These are phyloP conservation scores for Chaetodon auriga DNA, from an alignment of 2,113 vertebrate genomes.

Conservation along the genomic window DNA sequence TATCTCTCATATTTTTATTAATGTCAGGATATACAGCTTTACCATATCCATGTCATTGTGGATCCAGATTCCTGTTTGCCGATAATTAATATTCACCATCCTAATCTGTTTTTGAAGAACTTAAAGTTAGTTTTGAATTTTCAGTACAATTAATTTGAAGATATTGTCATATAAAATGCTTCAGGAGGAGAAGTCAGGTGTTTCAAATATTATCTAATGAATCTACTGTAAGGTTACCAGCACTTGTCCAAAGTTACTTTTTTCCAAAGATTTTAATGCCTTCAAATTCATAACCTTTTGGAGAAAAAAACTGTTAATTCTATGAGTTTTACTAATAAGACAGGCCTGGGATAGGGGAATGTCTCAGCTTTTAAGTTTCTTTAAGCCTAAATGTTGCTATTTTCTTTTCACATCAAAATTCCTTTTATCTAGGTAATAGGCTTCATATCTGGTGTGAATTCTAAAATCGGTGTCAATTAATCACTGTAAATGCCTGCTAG, in stretches of 20 bases:
- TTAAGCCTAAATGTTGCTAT: conserved; percentile 34
- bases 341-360: background rate
- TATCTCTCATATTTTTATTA: background rate
- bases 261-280: too few relatives aligned
- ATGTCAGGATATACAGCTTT: background rate
- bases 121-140: background rate
- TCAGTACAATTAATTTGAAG: background rate
- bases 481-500: conserved; percentile 39
- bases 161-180: background rate
- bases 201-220: background rate
- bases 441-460: conserved; percentile 28
- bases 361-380: background rate
- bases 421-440: conserved; percentile 32
- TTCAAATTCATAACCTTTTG: background rate
- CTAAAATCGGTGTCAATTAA: conserved; percentile 32
- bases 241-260: background rate
- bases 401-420: conserved; percentile 26
- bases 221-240: background rate
- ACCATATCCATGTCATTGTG: too few relatives aligned
- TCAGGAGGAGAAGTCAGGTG: background rate
- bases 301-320: background rate
- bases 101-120: background rate
- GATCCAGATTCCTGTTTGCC: background rate
- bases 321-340: background rate
- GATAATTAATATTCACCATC: background rate